A percentile compares a stretch with the other conserved stretches of the same genome.
phyloP scores from a whole-genome alignment of 2,113 vertebrate genomes.

The Campylomormyrus tamandua region DNA sequence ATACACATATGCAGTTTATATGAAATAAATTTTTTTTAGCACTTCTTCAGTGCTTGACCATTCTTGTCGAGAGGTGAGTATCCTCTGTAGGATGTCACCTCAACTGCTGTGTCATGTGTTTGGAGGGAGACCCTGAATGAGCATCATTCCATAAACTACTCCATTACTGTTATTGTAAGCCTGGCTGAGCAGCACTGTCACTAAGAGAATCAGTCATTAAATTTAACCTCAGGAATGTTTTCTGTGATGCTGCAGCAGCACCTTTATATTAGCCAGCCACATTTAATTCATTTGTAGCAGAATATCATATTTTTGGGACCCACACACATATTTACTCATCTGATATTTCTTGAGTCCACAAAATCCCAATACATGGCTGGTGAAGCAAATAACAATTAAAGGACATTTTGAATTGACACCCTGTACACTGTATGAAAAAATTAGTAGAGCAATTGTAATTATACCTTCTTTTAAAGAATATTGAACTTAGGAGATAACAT shows the following conservation, averaged over 20 bases:
- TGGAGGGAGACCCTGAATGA: slow-evolving; percentile 28
- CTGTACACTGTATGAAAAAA: not conserved
- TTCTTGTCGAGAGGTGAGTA: not conserved
- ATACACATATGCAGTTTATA: not conserved
- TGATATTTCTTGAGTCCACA: not conserved
- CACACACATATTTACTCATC: not conserved
- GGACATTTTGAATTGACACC: not conserved
- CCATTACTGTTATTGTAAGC: slow-evolving; percentile 62
- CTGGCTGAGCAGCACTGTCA: slow-evolving; percentile 42
- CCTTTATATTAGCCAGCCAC: slow-evolving; percentile 45
- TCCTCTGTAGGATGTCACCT: not conserved
- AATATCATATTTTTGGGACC: slow-evolving; percentile 23
- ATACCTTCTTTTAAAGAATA: not conserved
- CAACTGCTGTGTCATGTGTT: not conserved
- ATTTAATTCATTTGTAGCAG: slow-evolving; percentile 51
- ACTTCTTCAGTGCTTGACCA: not conserved
- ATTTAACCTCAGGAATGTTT: slow-evolving; percentile 66
- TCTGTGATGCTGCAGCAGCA: slow-evolving; percentile 44
- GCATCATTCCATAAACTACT: slow-evolving; percentile 53
- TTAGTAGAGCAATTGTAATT: not conserved
- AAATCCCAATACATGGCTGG: not conserved
- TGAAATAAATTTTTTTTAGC: not conserved
- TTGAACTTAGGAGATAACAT: not conserved
- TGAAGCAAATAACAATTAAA: not conserved
- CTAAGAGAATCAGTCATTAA: slow-evolving; percentile 57